Evolutionary conservation across 2,113 vertebrate genomes (phyloP).

Genomic region (Ammospiza nelsoni): DNA sequence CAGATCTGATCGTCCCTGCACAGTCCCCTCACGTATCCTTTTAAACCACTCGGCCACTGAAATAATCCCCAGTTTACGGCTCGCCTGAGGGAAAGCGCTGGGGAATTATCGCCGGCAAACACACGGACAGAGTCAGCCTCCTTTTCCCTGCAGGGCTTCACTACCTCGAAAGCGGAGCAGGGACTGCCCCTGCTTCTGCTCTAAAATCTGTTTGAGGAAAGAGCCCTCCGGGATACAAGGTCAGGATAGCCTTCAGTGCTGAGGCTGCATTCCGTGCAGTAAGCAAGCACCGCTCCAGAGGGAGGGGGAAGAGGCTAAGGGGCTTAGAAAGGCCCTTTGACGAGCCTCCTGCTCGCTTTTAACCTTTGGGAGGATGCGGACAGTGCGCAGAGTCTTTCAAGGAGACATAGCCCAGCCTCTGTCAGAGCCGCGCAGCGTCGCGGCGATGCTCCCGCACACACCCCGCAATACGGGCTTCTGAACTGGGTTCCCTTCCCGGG

Average conservation of each 20-base stretch:
- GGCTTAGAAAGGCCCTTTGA: background rate
- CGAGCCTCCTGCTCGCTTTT: rapidly evolving
- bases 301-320: background rate
- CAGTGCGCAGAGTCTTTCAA: too few species aligned
- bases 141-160: background rate
- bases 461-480: background rate
- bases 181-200: background rate
- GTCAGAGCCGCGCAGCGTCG: background rate
- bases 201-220: background rate
- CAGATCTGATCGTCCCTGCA: background rate
- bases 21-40: background rate
- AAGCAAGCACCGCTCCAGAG: background rate
- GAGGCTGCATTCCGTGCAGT: background rate
- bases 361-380: background rate
- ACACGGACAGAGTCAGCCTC: background rate
- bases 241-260: background rate
- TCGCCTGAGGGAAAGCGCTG: background rate
- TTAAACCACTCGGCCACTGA: background rate
- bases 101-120: background rate
- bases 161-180: background rate
- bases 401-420: too few species aligned
- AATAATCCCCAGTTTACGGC: background rate
- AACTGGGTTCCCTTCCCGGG: background rate
- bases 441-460: too few species aligned
- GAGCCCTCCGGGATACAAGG: background rate